phyloP scores from a whole-genome alignment of 2,113 vertebrate genomes.

The Ochotona curzoniae region DNA sequence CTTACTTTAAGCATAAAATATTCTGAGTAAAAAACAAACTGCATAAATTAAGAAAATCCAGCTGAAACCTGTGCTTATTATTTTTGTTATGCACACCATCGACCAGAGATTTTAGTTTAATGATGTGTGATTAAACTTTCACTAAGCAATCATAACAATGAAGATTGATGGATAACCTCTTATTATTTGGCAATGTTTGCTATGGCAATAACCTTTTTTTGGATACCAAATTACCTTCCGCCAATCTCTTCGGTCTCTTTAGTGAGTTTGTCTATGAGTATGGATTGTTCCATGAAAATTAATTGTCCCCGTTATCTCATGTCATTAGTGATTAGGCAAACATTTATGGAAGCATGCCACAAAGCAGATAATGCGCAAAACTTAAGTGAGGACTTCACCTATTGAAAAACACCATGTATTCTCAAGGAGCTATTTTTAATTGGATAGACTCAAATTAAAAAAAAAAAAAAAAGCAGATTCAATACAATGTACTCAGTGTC shows the following conservation, averaged over 20 bases:
- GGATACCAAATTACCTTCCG: background rate
- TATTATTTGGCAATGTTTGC: background rate
- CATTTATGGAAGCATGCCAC: background rate
- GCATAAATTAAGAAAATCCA: background rate
- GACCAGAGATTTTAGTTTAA: background rate
- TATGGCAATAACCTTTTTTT: background rate
- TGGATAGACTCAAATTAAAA: background rate
- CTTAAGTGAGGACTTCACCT: background rate
- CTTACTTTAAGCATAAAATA: background rate
- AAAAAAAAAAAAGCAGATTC: background rate
- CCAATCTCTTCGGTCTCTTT: background rate
- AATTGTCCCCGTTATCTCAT: background rate
- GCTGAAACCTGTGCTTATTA: background rate
- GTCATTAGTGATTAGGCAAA: background rate
- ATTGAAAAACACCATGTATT: background rate
- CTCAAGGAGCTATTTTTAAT: background rate
- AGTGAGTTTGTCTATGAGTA: background rate
- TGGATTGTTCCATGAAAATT: background rate
- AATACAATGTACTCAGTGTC: background rate
- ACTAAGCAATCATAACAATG: background rate
- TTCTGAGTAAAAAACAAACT: background rate
- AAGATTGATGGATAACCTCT: conserved; percentile 21
- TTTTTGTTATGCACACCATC: background rate
- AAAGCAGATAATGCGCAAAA: background rate
- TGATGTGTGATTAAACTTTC: background rate